Conservation (phyloP, 2,888 invertebrate species). For the Eristalis arbustorum region DNA sequence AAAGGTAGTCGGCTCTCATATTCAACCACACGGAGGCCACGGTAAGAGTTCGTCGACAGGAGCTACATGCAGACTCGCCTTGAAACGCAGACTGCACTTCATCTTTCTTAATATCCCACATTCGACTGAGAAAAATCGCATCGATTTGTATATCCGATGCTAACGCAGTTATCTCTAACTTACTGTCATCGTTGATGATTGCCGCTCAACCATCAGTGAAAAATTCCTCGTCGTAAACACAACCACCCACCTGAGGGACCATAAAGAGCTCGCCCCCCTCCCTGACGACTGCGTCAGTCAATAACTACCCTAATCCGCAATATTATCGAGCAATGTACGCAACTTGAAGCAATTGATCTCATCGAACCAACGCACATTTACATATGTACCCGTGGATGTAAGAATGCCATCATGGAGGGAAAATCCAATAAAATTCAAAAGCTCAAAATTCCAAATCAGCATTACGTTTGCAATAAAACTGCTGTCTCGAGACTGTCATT, state of each 20-base stretch:
- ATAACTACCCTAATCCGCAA: background rate
- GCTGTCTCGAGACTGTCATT: constrained; percentile 49
- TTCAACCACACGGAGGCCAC: too few relatives aligned
- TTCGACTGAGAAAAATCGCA: too few relatives aligned
- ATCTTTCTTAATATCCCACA: too few relatives aligned
- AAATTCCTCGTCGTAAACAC: background rate
- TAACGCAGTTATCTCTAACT: too few relatives aligned
- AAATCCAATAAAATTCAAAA: constrained; percentile 38
- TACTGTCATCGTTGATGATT: background rate
- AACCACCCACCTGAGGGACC: background rate
- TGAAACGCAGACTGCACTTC: too few relatives aligned
- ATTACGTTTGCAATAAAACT: constrained; percentile 50
- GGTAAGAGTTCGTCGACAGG: too few relatives aligned
- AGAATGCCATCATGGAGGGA: constrained; percentile 11
- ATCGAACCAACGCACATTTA: background rate
- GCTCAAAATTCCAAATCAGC: constrained; percentile 30
- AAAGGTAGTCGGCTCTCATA: too few relatives aligned
- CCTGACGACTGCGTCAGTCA: background rate
- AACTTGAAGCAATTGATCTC: background rate
- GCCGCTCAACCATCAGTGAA: background rate
- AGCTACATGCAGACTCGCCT: too few relatives aligned
- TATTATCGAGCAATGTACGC: background rate
- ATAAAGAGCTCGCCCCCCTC: background rate
- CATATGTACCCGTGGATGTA: background rate
- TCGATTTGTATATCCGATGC: too few relatives aligned